These are phyloP conservation scores for Brachionus paranguensis DNA, from an alignment of 1,140 invertebrate genomes.

Conservation along the genomic window DNA sequence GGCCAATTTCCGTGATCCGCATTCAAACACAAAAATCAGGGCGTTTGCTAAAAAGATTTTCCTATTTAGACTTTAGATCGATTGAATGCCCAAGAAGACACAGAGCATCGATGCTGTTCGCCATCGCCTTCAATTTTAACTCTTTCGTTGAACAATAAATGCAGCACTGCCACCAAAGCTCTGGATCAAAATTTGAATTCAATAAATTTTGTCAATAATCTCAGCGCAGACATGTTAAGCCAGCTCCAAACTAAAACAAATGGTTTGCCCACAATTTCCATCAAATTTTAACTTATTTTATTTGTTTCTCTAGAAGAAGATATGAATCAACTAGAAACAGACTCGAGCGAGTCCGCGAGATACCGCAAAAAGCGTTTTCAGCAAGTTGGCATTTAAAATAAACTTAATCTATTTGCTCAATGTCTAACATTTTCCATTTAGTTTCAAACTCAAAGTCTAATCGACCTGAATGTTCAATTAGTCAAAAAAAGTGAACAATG, in stretches of 20 bases:
- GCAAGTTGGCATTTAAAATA: background rate
- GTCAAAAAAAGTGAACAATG: slow-evolving; percentile 12
- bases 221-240: background rate
- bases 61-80: background rate
- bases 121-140: slow-evolving; percentile 9
- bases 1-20: background rate
- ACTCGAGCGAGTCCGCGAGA: background rate
- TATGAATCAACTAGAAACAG: background rate
- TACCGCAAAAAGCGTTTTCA: background rate
- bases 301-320: background rate
- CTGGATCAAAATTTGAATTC: slow-evolving; percentile 11
- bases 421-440: background rate
- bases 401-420: background rate
- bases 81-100: background rate
- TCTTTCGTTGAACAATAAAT: slow-evolving; percentile 15
- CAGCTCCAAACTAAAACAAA: slow-evolving; percentile 12
- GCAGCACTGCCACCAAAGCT: slow-evolving; percentile 19
- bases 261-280: background rate
- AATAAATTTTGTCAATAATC: slow-evolving; percentile 14
- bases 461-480: slow-evolving; percentile 20
- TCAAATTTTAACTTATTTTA: background rate
- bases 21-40: background rate
- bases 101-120: background rate
- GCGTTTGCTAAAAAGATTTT: background rate
- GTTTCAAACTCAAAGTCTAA: slow-evolving; percentile 36